Evolutionary conservation across 2,113 vertebrate genomes (phyloP), one percentile per base, ranked within the genome.

Genomic region (Rhea pennata): DNA sequence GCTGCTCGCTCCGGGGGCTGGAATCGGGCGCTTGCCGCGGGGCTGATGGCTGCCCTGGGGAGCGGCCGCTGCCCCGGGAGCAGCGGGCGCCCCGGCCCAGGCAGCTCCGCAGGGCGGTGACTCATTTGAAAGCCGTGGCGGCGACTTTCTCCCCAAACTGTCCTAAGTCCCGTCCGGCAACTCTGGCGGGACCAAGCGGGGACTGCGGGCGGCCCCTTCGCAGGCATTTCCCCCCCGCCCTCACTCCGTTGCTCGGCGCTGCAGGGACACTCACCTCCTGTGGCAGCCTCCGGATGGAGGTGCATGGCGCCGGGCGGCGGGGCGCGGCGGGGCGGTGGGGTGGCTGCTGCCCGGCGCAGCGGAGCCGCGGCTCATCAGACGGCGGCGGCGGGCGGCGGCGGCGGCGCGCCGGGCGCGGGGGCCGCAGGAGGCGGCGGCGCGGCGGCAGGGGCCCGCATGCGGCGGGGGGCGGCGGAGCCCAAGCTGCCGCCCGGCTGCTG

Each of bases 211-310:
- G 67, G 67, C 64, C 78, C 61, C 26, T 51, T 51, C 42, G 22
- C 70, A 33, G 36, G 70, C 53, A 61, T 36, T 36, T 40, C 77
- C 46, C 4, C 48, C 19, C 48, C 61, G 27, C 59, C 10, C 36
- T 27, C n/a, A 36, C 53, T 44, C 48, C 42, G 62, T 50, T 23
- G 71, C 80, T 54, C 24, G 53, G n/a, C 44, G 27, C 46, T 12
- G 67, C 48, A 46, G 15, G 20, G 24, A 36, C 50, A 44, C 56
- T 40, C 88, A 95, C 96, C 96, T 96, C 92, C 95, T 84, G 72
- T 62, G 78, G 94, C 87, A 83, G 88, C 73, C 90, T 96, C 96
- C 56, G 81, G 96, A 85, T 94, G 92, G 36, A 97, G 91, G 95
- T 96, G 92, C 96, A 97, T 97, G 36, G 36, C 36, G 36, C 36